phyloP scores from a whole-genome alignment of 2,888 invertebrate species.

The Sinelater perroti region DNA sequence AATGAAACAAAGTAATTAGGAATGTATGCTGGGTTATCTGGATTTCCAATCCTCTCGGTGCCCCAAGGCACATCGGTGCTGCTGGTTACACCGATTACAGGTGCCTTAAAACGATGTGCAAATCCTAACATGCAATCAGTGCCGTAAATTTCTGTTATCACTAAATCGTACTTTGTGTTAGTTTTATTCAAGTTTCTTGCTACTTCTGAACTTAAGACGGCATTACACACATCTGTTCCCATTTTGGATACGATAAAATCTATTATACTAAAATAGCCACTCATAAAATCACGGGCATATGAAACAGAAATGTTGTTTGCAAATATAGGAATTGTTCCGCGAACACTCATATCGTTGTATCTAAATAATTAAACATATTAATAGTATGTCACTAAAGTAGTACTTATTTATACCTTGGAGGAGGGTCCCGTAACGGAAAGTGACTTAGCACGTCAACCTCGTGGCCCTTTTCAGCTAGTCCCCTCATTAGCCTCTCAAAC shows the following conservation, averaged over 20 bases:
- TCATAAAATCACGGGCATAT: not conserved
- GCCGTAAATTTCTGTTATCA: constrained; percentile 68
- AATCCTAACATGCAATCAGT: constrained; percentile 69
- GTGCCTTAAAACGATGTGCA: constrained; percentile 64
- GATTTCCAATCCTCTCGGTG: constrained; percentile 64
- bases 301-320: constrained; percentile 36
- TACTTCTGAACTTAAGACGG: constrained; percentile 43
- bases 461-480: constrained; percentile 63
- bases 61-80: constrained; percentile 67
- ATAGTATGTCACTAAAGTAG: no score
- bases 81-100: constrained; percentile 66
- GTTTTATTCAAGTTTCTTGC: constrained; percentile 43
- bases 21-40: constrained; percentile 67
- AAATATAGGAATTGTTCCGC: constrained; percentile 30
- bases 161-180: constrained; percentile 65
- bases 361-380: no score
- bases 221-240: constrained; percentile 46
- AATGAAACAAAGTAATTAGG: constrained; percentile 65
- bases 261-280: constrained; percentile 5
- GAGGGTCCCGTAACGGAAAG: constrained; percentile 59
- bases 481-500: constrained; percentile 63
- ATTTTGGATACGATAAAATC: constrained; percentile 24
- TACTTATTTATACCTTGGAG: constrained; percentile 35
- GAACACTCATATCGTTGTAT: constrained; percentile 40
- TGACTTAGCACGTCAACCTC: constrained; percentile 65